Base-by-base conservation (phyloP, 1,140 invertebrate species). In the Agraylea sexmaculata region DNA sequence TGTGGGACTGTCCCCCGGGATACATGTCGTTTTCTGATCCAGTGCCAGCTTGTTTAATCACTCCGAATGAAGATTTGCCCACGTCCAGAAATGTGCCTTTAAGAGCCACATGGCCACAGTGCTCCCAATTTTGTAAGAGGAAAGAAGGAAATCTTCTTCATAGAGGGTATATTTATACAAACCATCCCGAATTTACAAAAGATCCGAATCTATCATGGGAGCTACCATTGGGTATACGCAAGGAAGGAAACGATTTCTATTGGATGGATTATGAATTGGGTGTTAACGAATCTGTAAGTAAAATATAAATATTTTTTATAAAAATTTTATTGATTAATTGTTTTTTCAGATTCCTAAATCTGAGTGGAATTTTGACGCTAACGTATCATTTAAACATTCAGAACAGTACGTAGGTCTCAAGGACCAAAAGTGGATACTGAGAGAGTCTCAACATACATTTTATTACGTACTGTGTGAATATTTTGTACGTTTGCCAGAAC, bases 381-480 rank as follows among this genome's bases (percentile, higher is more conserved):
- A 29, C 13, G 35, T 38, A 17, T 42, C 49, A 5, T 40, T 39
- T 12, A 39, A 49, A 3, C 34, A 40, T 1, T 53, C 55, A 22
- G 53, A 50, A 11, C 38, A 51, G 10, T 36, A 51, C 4, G 60
- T 59, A 3, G 53, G 57, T 1, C 33, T 65, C 11, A 36, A 37
- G 1, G 51, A 59, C 23, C 40, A 50, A 2, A 42, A 47, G 4
- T 68, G 62, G 63, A 43, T 48, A 7, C 44, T 62, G 12, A 55
- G 57, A 23, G 59, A 66, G 28, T 45, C 45, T n/a, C 52, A 57
- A 2, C 54, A 58, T 29, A 51, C 62, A 6, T 68, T 61, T 47
- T 60, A 52, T 33, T 52, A 61, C 29, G 57, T 64, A 5, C 57
- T 66, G 22, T 68, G 65, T 45, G 65, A 68, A 46, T 52, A 45